A percentile compares a stretch with the other conserved stretches of the same genome.
Evolutionary conservation across 1,140 invertebrate genomes (phyloP).

Genomic region (Drosophila nebulosa): DNA sequence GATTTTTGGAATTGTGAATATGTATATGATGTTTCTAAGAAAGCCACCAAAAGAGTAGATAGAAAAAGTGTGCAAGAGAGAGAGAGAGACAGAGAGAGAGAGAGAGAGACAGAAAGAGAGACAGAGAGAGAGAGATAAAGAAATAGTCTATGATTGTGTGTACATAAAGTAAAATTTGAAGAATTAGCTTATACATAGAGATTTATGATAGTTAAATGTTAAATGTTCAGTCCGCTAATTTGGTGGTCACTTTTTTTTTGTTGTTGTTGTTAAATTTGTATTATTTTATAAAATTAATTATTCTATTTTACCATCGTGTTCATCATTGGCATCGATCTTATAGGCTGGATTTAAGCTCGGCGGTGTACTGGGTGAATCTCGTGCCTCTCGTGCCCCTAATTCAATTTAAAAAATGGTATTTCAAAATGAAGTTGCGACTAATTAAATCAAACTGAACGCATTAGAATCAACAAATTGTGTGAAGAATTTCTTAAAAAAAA

Average conservation of each 20-base stretch:
- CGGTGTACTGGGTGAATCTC: constrained; percentile 78
- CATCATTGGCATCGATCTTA: constrained; percentile 76
- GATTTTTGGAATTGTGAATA: constrained; percentile 87
- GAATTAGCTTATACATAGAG: constrained; percentile 8
- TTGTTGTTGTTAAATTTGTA: not conserved
- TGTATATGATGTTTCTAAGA: constrained; percentile 81
- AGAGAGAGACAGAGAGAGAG: not conserved
- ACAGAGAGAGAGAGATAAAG: not conserved
- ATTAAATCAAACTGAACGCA: not conserved
- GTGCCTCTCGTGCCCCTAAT: constrained; percentile 70
- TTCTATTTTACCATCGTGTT: constrained; percentile 72
- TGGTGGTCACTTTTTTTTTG: constrained; percentile 28
- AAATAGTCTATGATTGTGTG: too few relatives aligned
- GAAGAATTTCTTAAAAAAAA: not conserved
- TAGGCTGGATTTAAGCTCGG: constrained; percentile 79
- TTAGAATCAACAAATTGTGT: constrained; percentile 1
- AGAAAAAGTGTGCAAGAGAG: not conserved
- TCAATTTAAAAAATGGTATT: not conserved
- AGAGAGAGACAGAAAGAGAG: not conserved
- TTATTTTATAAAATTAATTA: not conserved
- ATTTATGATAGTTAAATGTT: not conserved
- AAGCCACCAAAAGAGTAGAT: constrained; percentile 10
- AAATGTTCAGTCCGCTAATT: not conserved
- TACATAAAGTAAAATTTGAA: not conserved
- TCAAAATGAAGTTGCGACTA: not conserved